These are phyloP conservation scores for Dipodomys stephensi DNA, from an alignment of 2,113 vertebrate genomes.

Conservation along the genomic window DNA sequence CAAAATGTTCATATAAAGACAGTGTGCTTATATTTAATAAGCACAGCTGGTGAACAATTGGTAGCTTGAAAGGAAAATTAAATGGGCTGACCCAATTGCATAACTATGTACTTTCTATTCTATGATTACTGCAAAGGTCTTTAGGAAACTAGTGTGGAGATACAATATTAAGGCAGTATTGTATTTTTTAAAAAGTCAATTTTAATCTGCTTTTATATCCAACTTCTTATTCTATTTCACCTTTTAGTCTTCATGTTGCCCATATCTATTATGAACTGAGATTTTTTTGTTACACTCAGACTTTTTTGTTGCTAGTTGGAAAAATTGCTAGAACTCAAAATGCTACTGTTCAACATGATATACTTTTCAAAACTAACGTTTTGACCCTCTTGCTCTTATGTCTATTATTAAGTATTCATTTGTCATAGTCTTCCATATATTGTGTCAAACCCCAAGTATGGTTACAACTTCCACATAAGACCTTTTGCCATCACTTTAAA, in stretches of 20 bases:
- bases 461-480: conserved; percentile 14
- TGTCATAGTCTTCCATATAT: not conserved
- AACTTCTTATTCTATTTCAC: conserved; percentile 68
- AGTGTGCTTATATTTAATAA: conserved; percentile 83
- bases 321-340: conserved; percentile 15
- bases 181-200: conserved; percentile 79
- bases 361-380: not conserved
- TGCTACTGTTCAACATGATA: not conserved
- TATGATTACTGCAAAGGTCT: conserved; percentile 79
- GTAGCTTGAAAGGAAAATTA: conserved; percentile 86
- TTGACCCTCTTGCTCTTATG: not conserved
- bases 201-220: conserved; percentile 79
- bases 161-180: conserved; percentile 69
- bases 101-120: conserved; percentile 73
- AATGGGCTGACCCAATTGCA: conserved; percentile 84
- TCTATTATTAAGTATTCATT: not conserved
- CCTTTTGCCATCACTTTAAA: not conserved
- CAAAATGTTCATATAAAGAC: conserved; percentile 77
- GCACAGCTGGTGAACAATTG: conserved; percentile 82
- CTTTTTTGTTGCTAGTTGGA: not conserved
- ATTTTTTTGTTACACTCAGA: conserved; percentile 48
- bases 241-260: conserved; percentile 72
- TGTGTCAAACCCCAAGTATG: not conserved
- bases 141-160: conserved; percentile 81
- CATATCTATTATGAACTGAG: conserved; percentile 51